Percentiles rank a stretch among this genome's conserved stretches.
Conservation (phyloP, 2,113 vertebrate genomes). For the Laticauda laticaudata region DNA sequence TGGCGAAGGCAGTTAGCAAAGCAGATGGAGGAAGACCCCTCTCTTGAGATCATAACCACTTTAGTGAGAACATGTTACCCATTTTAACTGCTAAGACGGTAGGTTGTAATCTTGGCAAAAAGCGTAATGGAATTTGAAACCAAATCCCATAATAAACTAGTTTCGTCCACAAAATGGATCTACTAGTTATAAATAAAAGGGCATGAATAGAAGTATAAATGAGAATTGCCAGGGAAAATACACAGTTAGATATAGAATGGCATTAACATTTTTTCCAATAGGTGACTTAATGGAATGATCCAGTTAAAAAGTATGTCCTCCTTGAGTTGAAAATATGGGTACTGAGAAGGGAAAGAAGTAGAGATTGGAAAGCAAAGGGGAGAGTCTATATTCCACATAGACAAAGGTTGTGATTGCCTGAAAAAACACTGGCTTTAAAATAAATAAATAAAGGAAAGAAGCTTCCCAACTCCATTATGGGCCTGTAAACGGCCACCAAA, state of each 20-base stretch:
- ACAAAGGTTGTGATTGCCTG: constrained; percentile 49
- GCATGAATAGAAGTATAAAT: constrained; percentile 73
- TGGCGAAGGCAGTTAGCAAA: constrained; percentile 40
- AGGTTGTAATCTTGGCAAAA: constrained; percentile 50
- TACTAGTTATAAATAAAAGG: constrained; percentile 65
- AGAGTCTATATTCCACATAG: constrained; percentile 38
- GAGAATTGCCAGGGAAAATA: constrained; percentile 65
- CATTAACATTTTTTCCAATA: constrained; percentile 74
- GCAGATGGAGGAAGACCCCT: background rate
- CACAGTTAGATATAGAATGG: constrained; percentile 64
- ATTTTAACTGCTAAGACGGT: constrained; percentile 52
- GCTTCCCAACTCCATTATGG: constrained; percentile 34
- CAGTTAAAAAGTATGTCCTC: constrained; percentile 73
- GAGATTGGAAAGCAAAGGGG: constrained; percentile 20
- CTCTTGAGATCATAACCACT: background rate
- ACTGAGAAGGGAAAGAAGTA: constrained; percentile 28
- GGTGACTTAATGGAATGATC: constrained; percentile 74
- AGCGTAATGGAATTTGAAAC: constrained; percentile 59
- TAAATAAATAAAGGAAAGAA: constrained; percentile 36
- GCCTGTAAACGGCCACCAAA: constrained; percentile 68
- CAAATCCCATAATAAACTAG: constrained; percentile 49
- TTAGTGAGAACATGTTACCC: constrained; percentile 56
- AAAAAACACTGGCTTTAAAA: constrained; percentile 36
- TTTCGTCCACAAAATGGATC: constrained; percentile 17
- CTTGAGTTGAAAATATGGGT: constrained; percentile 43